Percentiles rank a stretch among this genome's conserved stretches.
Evolutionary conservation across 2,888 invertebrate genomes (phyloP).

Genomic region (Dynastes hyllus): DNA sequence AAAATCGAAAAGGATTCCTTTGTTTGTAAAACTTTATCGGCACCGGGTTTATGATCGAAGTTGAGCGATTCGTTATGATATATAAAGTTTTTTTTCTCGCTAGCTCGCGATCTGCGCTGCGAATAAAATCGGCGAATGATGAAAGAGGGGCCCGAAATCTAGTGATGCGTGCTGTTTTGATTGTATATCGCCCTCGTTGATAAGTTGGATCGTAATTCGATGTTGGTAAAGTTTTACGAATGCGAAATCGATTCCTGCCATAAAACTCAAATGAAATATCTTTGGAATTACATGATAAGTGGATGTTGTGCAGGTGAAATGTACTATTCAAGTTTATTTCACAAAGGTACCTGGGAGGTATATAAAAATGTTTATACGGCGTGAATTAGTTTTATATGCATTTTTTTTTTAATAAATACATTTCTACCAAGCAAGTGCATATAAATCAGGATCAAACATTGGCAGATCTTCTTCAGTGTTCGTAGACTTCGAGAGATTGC

Average conservation of each 20-base stretch:
- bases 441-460: too few species aligned
- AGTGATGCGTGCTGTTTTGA: constrained; percentile 41
- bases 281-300: too few species aligned
- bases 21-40: constrained; percentile 45
- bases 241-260: neutral
- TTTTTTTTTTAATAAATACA: too few species aligned
- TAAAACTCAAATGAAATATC: too few species aligned
- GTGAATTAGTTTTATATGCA: too few species aligned
- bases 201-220: neutral
- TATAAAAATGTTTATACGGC: too few species aligned
- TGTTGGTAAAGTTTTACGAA: constrained; percentile 11
- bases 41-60: constrained; percentile 30
- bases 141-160: constrained; percentile 17
- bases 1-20: constrained; percentile 31
- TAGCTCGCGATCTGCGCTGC: neutral
- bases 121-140: constrained; percentile 16
- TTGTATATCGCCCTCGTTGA: neutral
- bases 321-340: too few species aligned
- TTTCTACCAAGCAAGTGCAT: too few species aligned
- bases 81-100: constrained; percentile 23
- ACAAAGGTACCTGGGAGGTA: too few species aligned
- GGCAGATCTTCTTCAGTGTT: too few species aligned
- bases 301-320: too few species aligned
- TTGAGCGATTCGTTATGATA: constrained; percentile 39
- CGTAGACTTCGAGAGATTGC: too few species aligned